Evolutionary conservation across 2,888 invertebrate species (phyloP).

Genomic region (Lordiphosa fenestrarum): DNA sequence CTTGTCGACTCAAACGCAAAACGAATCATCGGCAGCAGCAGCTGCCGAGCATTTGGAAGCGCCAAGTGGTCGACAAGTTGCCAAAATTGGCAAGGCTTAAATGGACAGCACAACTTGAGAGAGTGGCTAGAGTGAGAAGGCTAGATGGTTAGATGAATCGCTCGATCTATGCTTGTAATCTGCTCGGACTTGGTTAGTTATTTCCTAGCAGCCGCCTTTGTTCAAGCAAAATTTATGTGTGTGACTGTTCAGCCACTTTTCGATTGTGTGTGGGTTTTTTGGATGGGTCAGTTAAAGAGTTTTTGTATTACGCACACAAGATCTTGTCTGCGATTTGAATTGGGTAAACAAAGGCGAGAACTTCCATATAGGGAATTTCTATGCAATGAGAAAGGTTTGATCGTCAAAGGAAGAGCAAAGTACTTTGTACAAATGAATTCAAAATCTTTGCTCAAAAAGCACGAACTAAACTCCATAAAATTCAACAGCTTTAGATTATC

Average conservation of each 20-base stretch:
- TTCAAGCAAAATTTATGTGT: conserved; percentile 40
- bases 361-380: conserved; percentile 27
- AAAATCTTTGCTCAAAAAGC: too few relatives aligned
- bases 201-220: conserved; percentile 57
- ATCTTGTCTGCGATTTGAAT: conserved; percentile 37
- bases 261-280: conserved; percentile 4
- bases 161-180: conserved; percentile 17
- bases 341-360: conserved; percentile 23
- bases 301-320: conserved; percentile 60
- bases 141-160: conserved; percentile 5
- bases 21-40: not conserved
- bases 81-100: conserved; percentile 76
- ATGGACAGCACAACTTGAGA: conserved; percentile 38
- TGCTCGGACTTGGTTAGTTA: conserved; percentile 44
- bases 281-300: conserved; percentile 42
- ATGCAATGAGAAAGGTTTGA: too few relatives aligned
- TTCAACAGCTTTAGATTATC: too few relatives aligned
- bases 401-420: too few relatives aligned
- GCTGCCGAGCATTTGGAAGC: conserved; percentile 11
- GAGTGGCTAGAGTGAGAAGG: not conserved
- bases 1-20: conserved; percentile 18
- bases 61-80: conserved; percentile 65
- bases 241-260: conserved; percentile 31
- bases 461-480: too few relatives aligned
- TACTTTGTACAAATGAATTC: too few relatives aligned